phyloP scores from a whole-genome alignment of 2,113 vertebrate genomes.

The Ovis canadensis region DNA sequence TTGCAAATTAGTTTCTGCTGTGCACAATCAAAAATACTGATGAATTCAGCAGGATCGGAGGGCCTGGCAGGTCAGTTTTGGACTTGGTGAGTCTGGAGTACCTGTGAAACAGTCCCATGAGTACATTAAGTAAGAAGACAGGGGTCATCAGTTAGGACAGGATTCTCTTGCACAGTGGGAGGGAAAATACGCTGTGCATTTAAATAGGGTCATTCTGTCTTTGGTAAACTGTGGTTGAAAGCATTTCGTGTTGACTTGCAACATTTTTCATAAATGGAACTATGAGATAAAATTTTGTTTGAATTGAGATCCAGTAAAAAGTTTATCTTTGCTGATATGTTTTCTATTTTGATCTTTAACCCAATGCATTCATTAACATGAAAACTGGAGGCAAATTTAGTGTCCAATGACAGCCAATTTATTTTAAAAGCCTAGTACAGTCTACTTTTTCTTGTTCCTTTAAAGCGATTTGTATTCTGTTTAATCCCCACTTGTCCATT shows the following conservation, averaged over 20 bases:
- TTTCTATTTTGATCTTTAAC: constrained; percentile 23
- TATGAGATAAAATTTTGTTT: background rate
- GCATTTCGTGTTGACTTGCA: background rate
- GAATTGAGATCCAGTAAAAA: background rate
- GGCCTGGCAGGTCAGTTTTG: background rate
- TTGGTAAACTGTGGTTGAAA: background rate
- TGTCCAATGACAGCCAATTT: background rate
- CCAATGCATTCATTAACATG: background rate
- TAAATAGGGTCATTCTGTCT: background rate
- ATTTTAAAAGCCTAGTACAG: constrained; percentile 32
- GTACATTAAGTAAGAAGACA: background rate
- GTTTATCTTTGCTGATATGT: background rate
- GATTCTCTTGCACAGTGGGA: background rate
- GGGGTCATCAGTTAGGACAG: background rate
- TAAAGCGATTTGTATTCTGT: background rate
- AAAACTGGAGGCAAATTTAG: constrained; percentile 20
- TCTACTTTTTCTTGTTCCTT: background rate
- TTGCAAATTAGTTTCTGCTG: background rate
- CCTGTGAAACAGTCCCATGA: background rate
- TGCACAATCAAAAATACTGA: background rate
- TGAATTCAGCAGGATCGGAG: constrained; percentile 8
- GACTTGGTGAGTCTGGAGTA: background rate
- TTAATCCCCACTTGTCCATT: background rate
- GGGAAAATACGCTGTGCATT: background rate
- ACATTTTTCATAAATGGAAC: background rate